A percentile compares a stretch with the other conserved stretches of the same genome.
Conservation (phyloP, 2,113 vertebrate species). For the Sceloporus tristichus region DNA sequence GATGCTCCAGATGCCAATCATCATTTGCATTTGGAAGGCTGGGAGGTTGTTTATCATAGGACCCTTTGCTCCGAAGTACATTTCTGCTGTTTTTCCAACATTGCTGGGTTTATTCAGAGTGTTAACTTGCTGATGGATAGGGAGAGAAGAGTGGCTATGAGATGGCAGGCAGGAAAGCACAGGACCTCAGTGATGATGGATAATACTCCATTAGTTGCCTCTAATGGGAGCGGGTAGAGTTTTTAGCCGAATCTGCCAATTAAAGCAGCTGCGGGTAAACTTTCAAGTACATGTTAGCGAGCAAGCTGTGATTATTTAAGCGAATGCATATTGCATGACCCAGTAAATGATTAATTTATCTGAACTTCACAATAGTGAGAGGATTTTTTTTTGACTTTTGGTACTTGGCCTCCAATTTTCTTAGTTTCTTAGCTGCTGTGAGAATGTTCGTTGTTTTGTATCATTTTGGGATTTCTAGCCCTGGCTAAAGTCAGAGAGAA, state of each 20-base stretch:
- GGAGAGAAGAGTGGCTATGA: not conserved
- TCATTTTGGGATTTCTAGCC: too few relatives aligned
- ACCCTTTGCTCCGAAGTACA: slow-evolving; percentile 59
- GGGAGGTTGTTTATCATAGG: slow-evolving; percentile 62
- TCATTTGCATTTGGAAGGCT: slow-evolving; percentile 67
- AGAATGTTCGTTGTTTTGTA: too few relatives aligned
- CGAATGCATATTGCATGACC: slow-evolving; percentile 31
- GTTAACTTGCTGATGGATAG: slow-evolving; percentile 59
- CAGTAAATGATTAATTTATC: not conserved
- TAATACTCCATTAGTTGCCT: slow-evolving; percentile 30
- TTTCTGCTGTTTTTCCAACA: slow-evolving; percentile 55
- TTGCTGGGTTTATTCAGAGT: slow-evolving; percentile 57
- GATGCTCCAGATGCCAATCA: slow-evolving; percentile 45
- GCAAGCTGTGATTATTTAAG: not conserved
- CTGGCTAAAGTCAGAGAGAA: not conserved
- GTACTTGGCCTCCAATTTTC: too few relatives aligned
- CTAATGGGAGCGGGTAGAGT: slow-evolving; percentile 36
- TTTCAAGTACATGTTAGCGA: slow-evolving; percentile 21
- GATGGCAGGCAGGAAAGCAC: not conserved
- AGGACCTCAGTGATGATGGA: slow-evolving; percentile 40
- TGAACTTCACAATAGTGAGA: not conserved
- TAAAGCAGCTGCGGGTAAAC: slow-evolving; percentile 11
- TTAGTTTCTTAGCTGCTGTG: not conserved
- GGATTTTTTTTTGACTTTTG: not conserved
- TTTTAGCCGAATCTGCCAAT: slow-evolving; percentile 34